These are phyloP conservation scores for Drosophila albomicans DNA, from an alignment of 1,140 invertebrate genomes.

Conservation along the genomic window DNA sequence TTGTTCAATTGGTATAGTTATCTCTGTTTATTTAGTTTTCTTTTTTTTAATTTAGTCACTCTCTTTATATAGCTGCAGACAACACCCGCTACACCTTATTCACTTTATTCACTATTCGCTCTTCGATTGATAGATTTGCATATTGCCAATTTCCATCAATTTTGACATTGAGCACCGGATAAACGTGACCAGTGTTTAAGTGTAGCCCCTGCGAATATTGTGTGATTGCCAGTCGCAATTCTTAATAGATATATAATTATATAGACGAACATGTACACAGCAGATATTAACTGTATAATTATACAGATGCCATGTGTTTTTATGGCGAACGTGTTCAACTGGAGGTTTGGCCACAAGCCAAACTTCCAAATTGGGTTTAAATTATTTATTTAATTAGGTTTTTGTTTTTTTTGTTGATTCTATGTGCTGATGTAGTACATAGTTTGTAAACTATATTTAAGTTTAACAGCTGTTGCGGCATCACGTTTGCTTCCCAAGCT, in stretches of 20 bases:
- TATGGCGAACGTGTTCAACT: conserved; percentile 4
- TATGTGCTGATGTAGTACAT: not conserved
- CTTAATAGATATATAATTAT: conserved; percentile 23
- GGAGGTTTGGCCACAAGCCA: not conserved
- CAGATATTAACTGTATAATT: conserved; percentile 14
- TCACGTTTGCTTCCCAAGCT: not conserved
- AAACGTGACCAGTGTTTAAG: conserved; percentile 64
- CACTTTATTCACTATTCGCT: not conserved
- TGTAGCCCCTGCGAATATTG: conserved; percentile 23
- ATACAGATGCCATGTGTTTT: conserved; percentile 15
- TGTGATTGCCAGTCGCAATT: not conserved
- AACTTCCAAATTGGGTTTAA: not conserved
- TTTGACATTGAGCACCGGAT: conserved; percentile 63
- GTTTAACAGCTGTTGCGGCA: not conserved
- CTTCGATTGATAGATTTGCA: conserved; percentile 44
- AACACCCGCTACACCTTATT: conserved; percentile 8
- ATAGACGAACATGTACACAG: not conserved
- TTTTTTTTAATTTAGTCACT: not conserved
- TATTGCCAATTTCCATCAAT: conserved; percentile 34
- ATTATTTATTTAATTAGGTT: not conserved
- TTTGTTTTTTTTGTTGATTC: not conserved
- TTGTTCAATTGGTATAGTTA: not conserved
- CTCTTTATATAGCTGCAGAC: not conserved
- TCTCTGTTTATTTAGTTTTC: not conserved
- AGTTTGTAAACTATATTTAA: not conserved